phyloP scores from a whole-genome alignment of 2,888 invertebrate genomes.

The Parochlus steinenii region DNA sequence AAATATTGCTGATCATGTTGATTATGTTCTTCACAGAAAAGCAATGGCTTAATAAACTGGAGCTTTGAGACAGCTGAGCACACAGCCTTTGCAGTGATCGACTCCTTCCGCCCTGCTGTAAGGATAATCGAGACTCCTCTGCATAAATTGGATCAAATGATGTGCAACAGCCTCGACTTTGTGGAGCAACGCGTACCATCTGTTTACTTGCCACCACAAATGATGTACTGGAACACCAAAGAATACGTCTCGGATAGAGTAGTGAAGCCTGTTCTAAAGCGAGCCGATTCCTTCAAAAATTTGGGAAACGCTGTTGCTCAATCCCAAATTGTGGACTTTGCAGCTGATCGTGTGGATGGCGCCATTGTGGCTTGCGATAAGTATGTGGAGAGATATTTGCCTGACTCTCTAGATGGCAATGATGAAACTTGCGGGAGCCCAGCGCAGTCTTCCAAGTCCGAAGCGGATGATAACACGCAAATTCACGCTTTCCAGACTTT shows the following conservation, averaged over 20 bases:
- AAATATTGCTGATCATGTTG: no score
- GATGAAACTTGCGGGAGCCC: neutral
- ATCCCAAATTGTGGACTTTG: slow-evolving; percentile 53
- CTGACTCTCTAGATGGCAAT: slow-evolving; percentile 20
- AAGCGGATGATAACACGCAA: slow-evolving; percentile 16
- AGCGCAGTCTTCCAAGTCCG: neutral
- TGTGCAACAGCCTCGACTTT: slow-evolving; percentile 69
- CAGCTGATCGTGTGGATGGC: slow-evolving; percentile 56
- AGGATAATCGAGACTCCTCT: slow-evolving; percentile 56
- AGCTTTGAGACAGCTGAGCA: slow-evolving; percentile 57
- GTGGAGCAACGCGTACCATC: slow-evolving; percentile 72
- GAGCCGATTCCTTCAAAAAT: slow-evolving; percentile 70
- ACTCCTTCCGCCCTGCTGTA: slow-evolving; percentile 56
- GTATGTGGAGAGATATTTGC: slow-evolving; percentile 67
- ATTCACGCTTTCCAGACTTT: slow-evolving; percentile 52
- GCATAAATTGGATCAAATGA: slow-evolving; percentile 50
- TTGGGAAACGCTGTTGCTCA: slow-evolving; percentile 51
- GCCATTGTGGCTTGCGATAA: slow-evolving; percentile 63
- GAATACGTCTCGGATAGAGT: slow-evolving; percentile 50
- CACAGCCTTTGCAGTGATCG: slow-evolving; percentile 53
- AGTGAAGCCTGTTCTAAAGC: slow-evolving; percentile 50
- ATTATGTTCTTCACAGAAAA: slow-evolving; percentile 33
- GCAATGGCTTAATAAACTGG: slow-evolving; percentile 57
- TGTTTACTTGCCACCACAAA: slow-evolving; percentile 67
- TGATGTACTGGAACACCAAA: slow-evolving; percentile 65